Evolutionary conservation across 2,113 vertebrate species (phyloP).

Genomic region (Lophochroa leadbeateri): DNA sequence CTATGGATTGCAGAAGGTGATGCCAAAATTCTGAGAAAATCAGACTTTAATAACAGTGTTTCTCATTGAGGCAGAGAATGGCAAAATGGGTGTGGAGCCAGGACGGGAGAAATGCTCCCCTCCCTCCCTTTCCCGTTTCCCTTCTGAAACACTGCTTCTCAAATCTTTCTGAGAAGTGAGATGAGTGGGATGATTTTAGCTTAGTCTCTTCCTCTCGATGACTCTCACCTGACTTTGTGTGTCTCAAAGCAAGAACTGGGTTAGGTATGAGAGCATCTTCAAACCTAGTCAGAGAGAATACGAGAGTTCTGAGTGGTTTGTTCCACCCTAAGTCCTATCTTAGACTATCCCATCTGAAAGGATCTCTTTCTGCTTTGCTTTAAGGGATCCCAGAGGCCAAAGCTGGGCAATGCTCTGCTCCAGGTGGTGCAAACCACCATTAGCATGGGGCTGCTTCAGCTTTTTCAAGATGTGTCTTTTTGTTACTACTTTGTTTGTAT

Average conservation of each 20-base stretch:
- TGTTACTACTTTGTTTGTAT: not conserved
- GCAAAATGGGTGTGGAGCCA: not conserved
- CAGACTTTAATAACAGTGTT: not conserved
- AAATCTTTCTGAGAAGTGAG: not conserved
- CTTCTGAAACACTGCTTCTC: not conserved
- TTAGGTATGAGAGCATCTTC: not conserved
- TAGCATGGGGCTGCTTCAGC: not conserved
- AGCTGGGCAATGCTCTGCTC: not conserved
- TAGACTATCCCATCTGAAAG: not conserved
- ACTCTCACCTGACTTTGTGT: not conserved
- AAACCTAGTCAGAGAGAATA: not conserved
- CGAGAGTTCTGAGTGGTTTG: fast-evolving
- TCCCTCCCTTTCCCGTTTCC: not conserved
- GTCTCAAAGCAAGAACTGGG: not conserved
- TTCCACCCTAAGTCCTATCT: not conserved
- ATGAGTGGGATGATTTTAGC: not conserved
- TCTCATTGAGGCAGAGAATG: not conserved
- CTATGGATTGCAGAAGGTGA: not conserved
- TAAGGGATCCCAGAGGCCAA: not conserved
- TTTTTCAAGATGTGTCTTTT: not conserved
- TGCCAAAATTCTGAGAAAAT: not conserved
- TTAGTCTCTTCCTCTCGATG: not conserved
- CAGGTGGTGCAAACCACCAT: not conserved
- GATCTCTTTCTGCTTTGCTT: not conserved
- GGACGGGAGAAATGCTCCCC: fast-evolving